Percentiles rank a stretch among this genome's conserved stretches.
These are phyloP conservation scores for Drosophila sp. DNA, from an alignment of 1,140 invertebrate species.

Conservation along the genomic window DNA sequence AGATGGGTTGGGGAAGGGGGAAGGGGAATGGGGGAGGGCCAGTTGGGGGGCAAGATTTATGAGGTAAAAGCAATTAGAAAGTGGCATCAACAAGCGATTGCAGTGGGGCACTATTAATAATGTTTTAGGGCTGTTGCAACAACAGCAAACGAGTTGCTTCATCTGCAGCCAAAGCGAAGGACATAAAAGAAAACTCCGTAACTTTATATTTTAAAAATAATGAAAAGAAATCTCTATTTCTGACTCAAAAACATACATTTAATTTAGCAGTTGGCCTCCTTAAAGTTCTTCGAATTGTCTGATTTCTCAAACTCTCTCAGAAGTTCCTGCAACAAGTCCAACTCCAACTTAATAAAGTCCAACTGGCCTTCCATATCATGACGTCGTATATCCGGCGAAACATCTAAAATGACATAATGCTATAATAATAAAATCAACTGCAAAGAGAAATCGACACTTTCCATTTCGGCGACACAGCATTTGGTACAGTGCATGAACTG, in stretches of 20 bases:
- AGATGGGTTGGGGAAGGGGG: conserved; percentile 8
- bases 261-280: conserved; percentile 22
- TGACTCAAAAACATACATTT: not conserved
- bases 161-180: not conserved
- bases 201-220: not conserved
- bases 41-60: conserved; percentile 63
- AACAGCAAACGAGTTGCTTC: conserved; percentile 1
- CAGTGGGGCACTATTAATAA: conserved; percentile 66
- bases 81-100: conserved; percentile 73
- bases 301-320: conserved; percentile 47
- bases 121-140: conserved; percentile 20
- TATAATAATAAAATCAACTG: too few relatives aligned
- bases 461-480: conserved; percentile 61
- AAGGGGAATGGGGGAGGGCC: too few relatives aligned
- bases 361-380: conserved; percentile 51
- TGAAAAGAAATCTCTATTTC: conserved; percentile 8
- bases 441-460: not conserved
- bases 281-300: not conserved
- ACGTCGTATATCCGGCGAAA: not conserved
- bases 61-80: conserved; percentile 82
- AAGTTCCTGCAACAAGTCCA: conserved; percentile 66
- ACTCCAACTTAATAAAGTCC: conserved; percentile 73
- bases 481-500: conserved; percentile 56
- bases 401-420: conserved; percentile 26
- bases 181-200: not conserved